Percentiles rank a stretch among this genome's conserved stretches.
Evolutionary conservation across 2,888 invertebrate species (phyloP).

Genomic region (Sesamia inferens): DNA sequence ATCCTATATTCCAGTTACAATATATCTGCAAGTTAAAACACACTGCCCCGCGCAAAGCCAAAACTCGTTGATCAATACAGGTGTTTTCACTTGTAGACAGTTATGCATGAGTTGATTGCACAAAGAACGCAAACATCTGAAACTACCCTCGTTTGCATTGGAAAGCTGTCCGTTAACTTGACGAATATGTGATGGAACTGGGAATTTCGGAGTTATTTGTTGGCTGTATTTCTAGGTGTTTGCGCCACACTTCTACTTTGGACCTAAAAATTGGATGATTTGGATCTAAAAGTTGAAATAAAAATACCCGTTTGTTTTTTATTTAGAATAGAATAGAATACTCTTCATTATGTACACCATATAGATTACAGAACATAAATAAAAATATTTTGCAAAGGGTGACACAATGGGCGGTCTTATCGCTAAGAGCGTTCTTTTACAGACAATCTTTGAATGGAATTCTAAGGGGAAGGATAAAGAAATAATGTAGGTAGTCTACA

Average conservation of each 20-base stretch:
- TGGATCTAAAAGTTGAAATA: too few species aligned
- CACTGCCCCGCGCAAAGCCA: too few species aligned
- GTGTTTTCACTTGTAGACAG: neutral
- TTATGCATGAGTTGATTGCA: constrained; percentile 59
- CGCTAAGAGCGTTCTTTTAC: too few species aligned
- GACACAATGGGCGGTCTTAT: too few species aligned
- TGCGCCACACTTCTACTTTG: constrained; percentile 1
- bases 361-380: too few species aligned
- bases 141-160: constrained; percentile 51
- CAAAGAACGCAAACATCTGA: constrained; percentile 61
- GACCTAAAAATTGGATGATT: too few species aligned
- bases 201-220: constrained; percentile 22
- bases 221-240: constrained; percentile 22
- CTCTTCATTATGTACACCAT: too few species aligned
- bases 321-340: too few species aligned
- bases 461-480: too few species aligned
- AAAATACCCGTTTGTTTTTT: neutral
- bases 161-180: constrained; percentile 46
- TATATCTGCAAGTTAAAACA: neutral
- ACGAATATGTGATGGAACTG: constrained; percentile 13
- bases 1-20: neutral
- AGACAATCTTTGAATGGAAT: too few species aligned
- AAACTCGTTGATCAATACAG: neutral
- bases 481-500: too few species aligned
- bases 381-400: too few species aligned